Conservation (phyloP, 2,113 vertebrate species). For the Dinomys branickii region DNA sequence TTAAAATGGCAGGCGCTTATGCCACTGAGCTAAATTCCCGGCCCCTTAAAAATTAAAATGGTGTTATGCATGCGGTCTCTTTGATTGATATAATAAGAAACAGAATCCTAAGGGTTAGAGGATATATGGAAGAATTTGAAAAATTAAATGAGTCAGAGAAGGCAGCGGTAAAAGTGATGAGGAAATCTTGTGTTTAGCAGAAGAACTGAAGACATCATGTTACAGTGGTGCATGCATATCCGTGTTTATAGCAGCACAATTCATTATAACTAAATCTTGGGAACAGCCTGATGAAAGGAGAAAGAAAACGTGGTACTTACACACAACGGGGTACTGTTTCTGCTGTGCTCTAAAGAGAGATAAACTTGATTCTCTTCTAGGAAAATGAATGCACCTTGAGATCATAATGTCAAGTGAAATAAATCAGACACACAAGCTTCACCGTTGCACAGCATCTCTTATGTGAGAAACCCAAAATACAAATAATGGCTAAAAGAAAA, state of each 20-base stretch:
- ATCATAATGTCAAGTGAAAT: background rate
- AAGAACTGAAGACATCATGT: background rate
- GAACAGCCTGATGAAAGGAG: background rate
- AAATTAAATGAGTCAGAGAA: background rate
- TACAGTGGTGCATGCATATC: background rate
- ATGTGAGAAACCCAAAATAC: background rate
- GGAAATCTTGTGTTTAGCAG: background rate
- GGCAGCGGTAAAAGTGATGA: background rate
- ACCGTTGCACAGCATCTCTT: background rate
- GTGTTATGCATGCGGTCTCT: background rate
- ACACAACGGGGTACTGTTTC: background rate
- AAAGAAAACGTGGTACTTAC: background rate
- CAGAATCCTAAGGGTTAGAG: constrained; percentile 8
- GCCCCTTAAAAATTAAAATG: background rate
- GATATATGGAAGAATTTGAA: background rate
- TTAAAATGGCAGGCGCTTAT: too few species aligned
- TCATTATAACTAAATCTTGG: background rate
- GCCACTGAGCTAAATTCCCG: too few species aligned
- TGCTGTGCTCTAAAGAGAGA: background rate
- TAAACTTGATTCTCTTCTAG: background rate
- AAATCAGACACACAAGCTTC: background rate
- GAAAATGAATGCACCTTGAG: background rate
- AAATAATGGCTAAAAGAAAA: background rate
- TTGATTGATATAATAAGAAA: background rate
- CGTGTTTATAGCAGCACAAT: background rate